phyloP scores from a whole-genome alignment of 2,888 invertebrate species.

The Ormia ochracea region DNA sequence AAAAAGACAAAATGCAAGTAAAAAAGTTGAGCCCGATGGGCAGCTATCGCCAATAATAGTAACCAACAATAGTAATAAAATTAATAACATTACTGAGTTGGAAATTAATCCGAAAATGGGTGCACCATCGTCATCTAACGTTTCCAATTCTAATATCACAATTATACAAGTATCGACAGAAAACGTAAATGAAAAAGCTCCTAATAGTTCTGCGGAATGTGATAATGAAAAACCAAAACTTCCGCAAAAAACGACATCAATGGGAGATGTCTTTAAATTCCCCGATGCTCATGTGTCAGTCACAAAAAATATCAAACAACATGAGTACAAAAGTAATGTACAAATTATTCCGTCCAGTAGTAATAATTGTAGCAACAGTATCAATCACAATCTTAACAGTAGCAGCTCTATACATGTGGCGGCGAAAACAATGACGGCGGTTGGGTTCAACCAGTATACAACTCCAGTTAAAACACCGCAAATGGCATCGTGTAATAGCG shows the following conservation, averaged over 20 bases:
- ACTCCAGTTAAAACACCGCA: slow-evolving; percentile 69
- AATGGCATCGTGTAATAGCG: slow-evolving; percentile 49
- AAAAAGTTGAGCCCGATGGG: slow-evolving; percentile 19
- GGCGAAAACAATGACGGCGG: slow-evolving; percentile 62
- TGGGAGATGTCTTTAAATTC: slow-evolving; percentile 74
- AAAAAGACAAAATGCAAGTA: slow-evolving; percentile 62
- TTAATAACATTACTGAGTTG: slow-evolving; percentile 67
- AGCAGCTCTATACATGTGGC: slow-evolving; percentile 73
- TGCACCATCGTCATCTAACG: slow-evolving; percentile 53
- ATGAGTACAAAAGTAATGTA: slow-evolving; percentile 76
- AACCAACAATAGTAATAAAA: slow-evolving; percentile 50
- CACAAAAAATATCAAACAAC: slow-evolving; percentile 63
- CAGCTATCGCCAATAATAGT: slow-evolving; percentile 37
- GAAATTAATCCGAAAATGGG: slow-evolving; percentile 60
- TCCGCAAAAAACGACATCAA: slow-evolving; percentile 66
- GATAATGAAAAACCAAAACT: slow-evolving; percentile 67
- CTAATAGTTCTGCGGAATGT: slow-evolving; percentile 52
- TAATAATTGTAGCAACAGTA: slow-evolving; percentile 65
- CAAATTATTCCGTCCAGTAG: slow-evolving; percentile 77
- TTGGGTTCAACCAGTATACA: slow-evolving; percentile 70
- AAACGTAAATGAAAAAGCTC: slow-evolving; percentile 38
- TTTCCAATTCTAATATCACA: slow-evolving; percentile 78
- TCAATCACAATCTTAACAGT: slow-evolving; percentile 48
- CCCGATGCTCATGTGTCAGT: slow-evolving; percentile 67
- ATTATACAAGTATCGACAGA: slow-evolving; percentile 81